A percentile compares a stretch with the other conserved stretches of the same genome.
Conservation (phyloP, 2,113 vertebrate species). For the Istiophorus platypterus region DNA sequence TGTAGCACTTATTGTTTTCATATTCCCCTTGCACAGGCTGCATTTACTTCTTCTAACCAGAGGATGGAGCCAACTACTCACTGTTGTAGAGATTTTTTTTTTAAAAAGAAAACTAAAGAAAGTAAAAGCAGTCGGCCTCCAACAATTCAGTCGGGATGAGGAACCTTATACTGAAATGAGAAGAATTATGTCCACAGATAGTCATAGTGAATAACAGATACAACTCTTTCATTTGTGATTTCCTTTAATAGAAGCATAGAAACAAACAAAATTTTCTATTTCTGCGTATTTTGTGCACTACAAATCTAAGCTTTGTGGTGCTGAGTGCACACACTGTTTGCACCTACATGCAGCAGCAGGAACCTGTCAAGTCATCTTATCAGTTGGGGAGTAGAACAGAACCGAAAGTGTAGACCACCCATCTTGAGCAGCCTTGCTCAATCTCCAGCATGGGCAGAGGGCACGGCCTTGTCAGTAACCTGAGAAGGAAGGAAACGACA, state of each 20-base stretch:
- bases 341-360: slow-evolving; percentile 3
- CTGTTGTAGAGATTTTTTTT: background rate
- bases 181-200: background rate
- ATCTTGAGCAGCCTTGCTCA: slow-evolving; percentile 35
- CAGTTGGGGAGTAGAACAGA: slow-evolving; percentile 12
- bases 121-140: background rate
- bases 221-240: background rate
- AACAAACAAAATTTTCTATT: background rate
- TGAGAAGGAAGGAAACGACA: slow-evolving; percentile 52
- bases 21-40: background rate
- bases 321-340: background rate
- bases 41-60: slow-evolving; percentile 42
- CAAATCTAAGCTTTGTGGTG: background rate
- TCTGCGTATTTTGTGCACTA: background rate
- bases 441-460: slow-evolving; percentile 65
- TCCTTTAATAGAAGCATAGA: background rate
- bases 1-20: background rate
- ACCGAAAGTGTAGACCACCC: slow-evolving; percentile 57
- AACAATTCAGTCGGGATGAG: background rate
- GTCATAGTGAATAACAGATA: background rate
- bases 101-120: background rate
- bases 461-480: slow-evolving; percentile 57
- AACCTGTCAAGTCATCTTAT: slow-evolving; percentile 6
- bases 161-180: background rate
- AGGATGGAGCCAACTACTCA: slow-evolving; percentile 38